These are phyloP conservation scores for Xenopus tropicalis DNA, from an alignment of 2,113 vertebrate genomes.

Conservation along the genomic window UCB_Xtro_10.0 CM004445.2:40538001-40538500, in stretches of 20 bases:
- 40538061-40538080: too few relatives aligned
- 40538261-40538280: conserved; percentile 27
- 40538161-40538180: neutral
- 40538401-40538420: conserved; percentile 8
- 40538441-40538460: conserved; percentile 13
- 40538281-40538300: conserved; percentile 21
- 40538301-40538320: conserved; percentile 36
- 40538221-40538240: conserved; percentile 7
- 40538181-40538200: neutral
- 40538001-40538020: too few relatives aligned
- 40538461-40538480: conserved; percentile 30
- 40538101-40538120: too few relatives aligned
- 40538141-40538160: too few relatives aligned
- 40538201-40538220: neutral
- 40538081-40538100: too few relatives aligned
- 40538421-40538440: conserved; percentile 3
- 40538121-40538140: too few relatives aligned
- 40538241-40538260: conserved; percentile 15
- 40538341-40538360: conserved; percentile 20
- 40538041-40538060: too few relatives aligned
- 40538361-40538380: conserved; percentile 1
- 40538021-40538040: too few relatives aligned
- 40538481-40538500: conserved; percentile 25
- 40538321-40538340: conserved; percentile 25
- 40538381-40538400: conserved; percentile 12